Base-by-base conservation (phyloP, 2,888 invertebrate genomes). In the Polymixis flavicincta region DNA sequence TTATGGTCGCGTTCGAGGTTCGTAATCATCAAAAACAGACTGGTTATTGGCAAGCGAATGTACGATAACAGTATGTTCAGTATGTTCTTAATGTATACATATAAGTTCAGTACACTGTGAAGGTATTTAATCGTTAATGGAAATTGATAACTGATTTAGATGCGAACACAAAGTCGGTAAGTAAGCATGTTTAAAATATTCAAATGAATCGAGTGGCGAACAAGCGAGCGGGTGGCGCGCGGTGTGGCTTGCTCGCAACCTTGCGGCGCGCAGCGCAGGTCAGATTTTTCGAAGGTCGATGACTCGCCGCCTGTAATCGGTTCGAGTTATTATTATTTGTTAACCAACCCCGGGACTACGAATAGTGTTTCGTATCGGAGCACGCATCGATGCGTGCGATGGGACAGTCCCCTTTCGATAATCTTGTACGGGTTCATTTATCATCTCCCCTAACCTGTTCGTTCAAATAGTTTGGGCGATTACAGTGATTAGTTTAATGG, bases 261-360 rank as follows among this genome's bases (percentile, higher is more conserved):
- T 95, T 96, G 95, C 92, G 92, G 90, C 91, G 93, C 92, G 91
- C 93, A 90, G 92, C 94, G 93, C 95, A 95, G 95, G 96, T 96
- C 95, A 96, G 95, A 96, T 95, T 93, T 96, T 96, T 95, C 94
- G 96, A 96, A 96, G 96, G 96, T 96, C 96, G 94, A 94, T 96
- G 96, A 96, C 96, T 95, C 92, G 94, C 86, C 91, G 93, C 86
- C 87, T 89, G 91, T 94, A 94, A 94, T 95, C 93, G 93, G 89
- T 89, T 81, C 92, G 90, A 92, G 92, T 92, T 94, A 95, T 95
- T 95, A 95, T 95, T 96, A 95, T 94, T 94, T 93, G 92, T 92
- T 87, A 93, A 92, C 91, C 90, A 90, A 90, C 91, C 91, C 92
- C 90, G 89, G 87, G 80, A 73, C 89, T 87, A 89, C 88, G 89